A percentile compares a stretch with the other conserved stretches of the same genome.
Conservation (phyloP, 1,140 invertebrate species). For the Drosophila parvula region DNA sequence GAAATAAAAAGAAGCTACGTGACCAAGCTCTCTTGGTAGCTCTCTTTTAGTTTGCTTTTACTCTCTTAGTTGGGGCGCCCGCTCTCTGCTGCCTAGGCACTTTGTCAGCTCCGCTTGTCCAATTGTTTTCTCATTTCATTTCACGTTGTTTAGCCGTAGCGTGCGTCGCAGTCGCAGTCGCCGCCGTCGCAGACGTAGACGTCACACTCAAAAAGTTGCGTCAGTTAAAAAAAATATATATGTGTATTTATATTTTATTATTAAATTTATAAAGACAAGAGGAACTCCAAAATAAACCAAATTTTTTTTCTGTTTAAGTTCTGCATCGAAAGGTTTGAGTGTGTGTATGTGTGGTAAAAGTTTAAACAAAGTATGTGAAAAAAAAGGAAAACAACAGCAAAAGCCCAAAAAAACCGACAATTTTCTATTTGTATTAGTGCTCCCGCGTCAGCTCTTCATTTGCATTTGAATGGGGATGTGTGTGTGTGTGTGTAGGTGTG, state of each 20-base stretch:
- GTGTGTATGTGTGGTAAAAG: constrained; percentile 15
- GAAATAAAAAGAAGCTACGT: constrained; percentile 19
- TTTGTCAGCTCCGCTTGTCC: constrained; percentile 56
- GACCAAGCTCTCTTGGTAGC: constrained; percentile 15
- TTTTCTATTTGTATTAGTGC: constrained; percentile 13
- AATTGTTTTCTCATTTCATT: constrained; percentile 66
- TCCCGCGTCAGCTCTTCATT: constrained; percentile 23
- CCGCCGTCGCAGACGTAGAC: constrained; percentile 63
- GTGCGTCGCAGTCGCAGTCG: constrained; percentile 64
- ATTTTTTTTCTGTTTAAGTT: constrained; percentile 36
- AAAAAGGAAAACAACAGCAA: constrained; percentile 13
- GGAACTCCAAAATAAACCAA: not conserved
- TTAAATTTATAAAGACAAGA: constrained; percentile 17
- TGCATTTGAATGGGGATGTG: not conserved
- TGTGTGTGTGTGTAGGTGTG: constrained; percentile 1
- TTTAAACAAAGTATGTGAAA: constrained; percentile 27
- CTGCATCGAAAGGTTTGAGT: constrained; percentile 12
- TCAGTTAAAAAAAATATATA: constrained; percentile 58
- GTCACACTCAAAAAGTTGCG: constrained; percentile 70
- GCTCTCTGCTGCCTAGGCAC: constrained; percentile 40
- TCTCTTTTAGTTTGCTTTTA: constrained; percentile 10
- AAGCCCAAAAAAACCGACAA: constrained; percentile 11
- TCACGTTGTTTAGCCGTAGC: constrained; percentile 71
- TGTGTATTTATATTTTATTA: constrained; percentile 6
- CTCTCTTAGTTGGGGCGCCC: constrained; percentile 8